Conservation (phyloP, 1,140 invertebrate species). For the Campoletis sonorensis region DNA sequence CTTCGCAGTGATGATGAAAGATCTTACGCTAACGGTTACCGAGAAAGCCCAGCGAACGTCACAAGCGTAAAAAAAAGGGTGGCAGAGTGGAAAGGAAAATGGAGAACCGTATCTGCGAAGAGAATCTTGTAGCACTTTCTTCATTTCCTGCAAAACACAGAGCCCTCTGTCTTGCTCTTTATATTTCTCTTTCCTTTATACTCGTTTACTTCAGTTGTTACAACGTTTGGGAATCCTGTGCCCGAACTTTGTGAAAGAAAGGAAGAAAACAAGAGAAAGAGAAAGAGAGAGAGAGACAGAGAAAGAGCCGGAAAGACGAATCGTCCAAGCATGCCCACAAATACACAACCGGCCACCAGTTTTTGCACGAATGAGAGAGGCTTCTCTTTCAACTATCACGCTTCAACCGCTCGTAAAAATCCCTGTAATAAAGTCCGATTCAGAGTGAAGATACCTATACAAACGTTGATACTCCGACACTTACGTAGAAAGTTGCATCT, state of each 20-base stretch:
- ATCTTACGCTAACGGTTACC: background rate
- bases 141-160: constrained; percentile 32
- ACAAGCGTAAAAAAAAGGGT: background rate
- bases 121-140: constrained; percentile 39
- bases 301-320: constrained; percentile 7
- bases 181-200: background rate
- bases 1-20: constrained; percentile 29
- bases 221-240: background rate
- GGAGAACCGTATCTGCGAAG: constrained; percentile 15
- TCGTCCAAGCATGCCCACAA: background rate
- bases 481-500: constrained; percentile 1
- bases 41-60: background rate
- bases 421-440: background rate
- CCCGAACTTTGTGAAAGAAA: background rate
- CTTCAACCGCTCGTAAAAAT: constrained; percentile 15
- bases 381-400: constrained; percentile 6
- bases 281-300: background rate
- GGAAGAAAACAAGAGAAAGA: background rate
- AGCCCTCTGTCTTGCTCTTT: background rate
- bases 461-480: background rate
- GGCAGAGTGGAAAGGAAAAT: constrained; percentile 21
- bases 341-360: background rate
- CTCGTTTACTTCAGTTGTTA: constrained; percentile 1
- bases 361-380: background rate
- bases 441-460: background rate